Evolutionary conservation across 2,113 vertebrate species (phyloP).

Genomic region (Channa maculata): DNA sequence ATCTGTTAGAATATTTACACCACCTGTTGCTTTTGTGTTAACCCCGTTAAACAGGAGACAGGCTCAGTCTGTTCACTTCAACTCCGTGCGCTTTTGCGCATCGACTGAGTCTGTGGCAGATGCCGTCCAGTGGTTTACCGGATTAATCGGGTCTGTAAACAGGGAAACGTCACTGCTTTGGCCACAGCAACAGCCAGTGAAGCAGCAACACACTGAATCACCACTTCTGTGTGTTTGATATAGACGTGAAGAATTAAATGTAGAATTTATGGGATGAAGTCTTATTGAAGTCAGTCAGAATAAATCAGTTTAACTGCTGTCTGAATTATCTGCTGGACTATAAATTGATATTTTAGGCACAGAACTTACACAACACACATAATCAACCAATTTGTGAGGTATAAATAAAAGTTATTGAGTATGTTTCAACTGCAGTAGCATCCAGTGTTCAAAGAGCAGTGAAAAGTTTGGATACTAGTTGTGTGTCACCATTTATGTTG

Average conservation of each 20-base stretch:
- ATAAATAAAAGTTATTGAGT: too few relatives aligned
- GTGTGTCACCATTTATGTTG: too few relatives aligned
- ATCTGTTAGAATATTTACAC: too few relatives aligned
- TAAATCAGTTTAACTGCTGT: not conserved
- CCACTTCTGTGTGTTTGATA: not conserved
- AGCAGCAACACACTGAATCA: not conserved
- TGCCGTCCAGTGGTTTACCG: too few relatives aligned
- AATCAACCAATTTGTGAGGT: too few relatives aligned
- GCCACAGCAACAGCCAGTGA: not conserved
- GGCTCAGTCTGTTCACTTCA: too few relatives aligned
- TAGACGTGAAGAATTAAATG: not conserved
- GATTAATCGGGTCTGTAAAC: not conserved
- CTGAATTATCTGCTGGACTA: too few relatives aligned
- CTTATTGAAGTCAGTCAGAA: not conserved
- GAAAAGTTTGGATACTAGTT: not conserved
- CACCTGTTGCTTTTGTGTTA: too few relatives aligned
- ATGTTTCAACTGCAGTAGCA: not conserved
- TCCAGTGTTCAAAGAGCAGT: not conserved
- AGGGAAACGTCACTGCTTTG: not conserved
- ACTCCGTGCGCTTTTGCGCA: slow-evolving; percentile 56
- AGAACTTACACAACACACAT: not conserved
- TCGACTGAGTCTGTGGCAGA: not conserved
- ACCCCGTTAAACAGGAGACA: too few relatives aligned
- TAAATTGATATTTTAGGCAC: too few relatives aligned
- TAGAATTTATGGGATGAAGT: not conserved